Evolutionary conservation across 2,113 vertebrate species (phyloP), one percentile per base, ranked within the genome.

Genomic region (Hypanus sabinus): DNA sequence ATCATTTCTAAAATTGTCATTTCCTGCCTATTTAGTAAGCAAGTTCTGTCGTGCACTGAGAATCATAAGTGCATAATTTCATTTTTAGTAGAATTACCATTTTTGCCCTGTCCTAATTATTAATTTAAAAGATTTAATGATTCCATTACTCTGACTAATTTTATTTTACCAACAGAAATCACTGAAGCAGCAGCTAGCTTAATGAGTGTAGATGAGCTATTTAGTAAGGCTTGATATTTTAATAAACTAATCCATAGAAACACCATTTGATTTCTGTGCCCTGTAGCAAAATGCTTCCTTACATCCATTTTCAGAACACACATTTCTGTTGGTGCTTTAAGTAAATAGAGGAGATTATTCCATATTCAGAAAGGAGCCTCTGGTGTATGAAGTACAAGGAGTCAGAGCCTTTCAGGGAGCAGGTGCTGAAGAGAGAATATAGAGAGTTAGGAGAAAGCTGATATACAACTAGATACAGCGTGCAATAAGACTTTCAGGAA

Each of bases 201-300:
- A 38, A 38, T 92, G 33, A 71, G 33, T 71, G 33, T 92, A 71
- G 36, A 71, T 92, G 33, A 46, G 68, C 38, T 92, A 92, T 38
- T 92, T 70, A 92, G 88, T 71, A 71, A 46, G n/a, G 90, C 38
- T 90, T 71, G 68, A 92, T 33, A 92, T 38, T 92, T 70, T 70
- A 70, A 92, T 36, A 71, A 38, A 92, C 70, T 1, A 36, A 36
- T 71, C 20, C 83, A 62, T 24, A n/a, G 22, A 55, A 87, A 60
- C 55, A 7, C 57, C 11, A 10, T 62, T 88, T 88, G 83, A 62
- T 62, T 88, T n/a, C 24, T 62, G 3, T 87, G 12, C 30, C 83
- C 57, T 11, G 16, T 88, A 60, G 30, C 16, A n/a, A 88, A 88
- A 55, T 88, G 27, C 83, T 16, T 62, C 57, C 60, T 27, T 88